Evolutionary conservation across 2,888 invertebrate genomes (phyloP), one percentile per base, ranked within the genome.

Genomic region (Pilophorus perplexus): DNA sequence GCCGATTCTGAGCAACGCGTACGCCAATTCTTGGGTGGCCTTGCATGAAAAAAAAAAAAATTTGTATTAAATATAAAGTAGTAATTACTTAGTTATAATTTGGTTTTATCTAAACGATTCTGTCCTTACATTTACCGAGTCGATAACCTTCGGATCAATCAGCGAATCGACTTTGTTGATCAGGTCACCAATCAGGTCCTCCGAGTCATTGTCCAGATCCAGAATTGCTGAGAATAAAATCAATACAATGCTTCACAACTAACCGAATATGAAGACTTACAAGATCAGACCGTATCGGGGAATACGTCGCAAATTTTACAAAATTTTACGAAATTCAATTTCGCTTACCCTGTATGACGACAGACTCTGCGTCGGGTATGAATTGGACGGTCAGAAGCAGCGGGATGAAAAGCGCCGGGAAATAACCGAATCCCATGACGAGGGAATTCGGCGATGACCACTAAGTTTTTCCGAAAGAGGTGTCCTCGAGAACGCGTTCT

Each of bases 131-230:
- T 69, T 68, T 18, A 40, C 64, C 14, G 66, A 50, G 38, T 69
- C 68, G 42, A 67, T 62, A 48, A 62, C 54, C 40, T 66, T 66
- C 18, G 69, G 69, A 27, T 69, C 69, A 20, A 69, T 64, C 40
- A 68, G 42, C 5, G 42, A 50, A 28, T 69, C 69, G 12, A 69
- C 68, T 64, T 66, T 68, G 25, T 66, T 64, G 28, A 69, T 69
- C 33, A 69, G 64, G 37, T 66, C 46, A 12, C 62, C 66, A 37
- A 69, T 48, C 12, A 69, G 68, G 25, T 69, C 64, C 46, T 69
- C 69, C 40, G 69, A 69, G 46, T 66, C 67, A 50, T 69, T 60
- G 57, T 69, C 69, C 54, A 69, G 42, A 22, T 69, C 69, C 25
- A 69, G 52, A 4, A 68, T 28, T 14, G 68, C 69, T 69, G 18